phyloP scores from a whole-genome alignment of 2,113 vertebrate species.

The Pleuronectes platessa region DNA sequence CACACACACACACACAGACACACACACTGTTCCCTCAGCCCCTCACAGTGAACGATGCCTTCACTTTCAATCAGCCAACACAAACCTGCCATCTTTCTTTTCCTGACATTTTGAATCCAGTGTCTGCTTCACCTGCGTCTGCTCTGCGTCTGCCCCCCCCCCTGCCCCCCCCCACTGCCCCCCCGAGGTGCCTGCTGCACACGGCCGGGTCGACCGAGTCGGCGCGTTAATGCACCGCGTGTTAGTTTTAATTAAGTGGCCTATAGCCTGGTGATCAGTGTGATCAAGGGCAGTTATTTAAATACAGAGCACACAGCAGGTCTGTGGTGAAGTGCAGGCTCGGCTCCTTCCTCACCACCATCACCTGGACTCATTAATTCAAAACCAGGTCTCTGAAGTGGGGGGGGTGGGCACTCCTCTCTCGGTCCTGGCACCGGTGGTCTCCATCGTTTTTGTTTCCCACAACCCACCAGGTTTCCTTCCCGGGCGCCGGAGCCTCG shows the following conservation, averaged over 20 bases:
- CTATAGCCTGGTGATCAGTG: constrained; percentile 67
- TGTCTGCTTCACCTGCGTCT: constrained; percentile 55
- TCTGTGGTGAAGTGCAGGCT: constrained; percentile 55
- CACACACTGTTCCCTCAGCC: not conserved
- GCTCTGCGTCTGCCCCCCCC: not conserved
- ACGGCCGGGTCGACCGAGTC: constrained; percentile 47
- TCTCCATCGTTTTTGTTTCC: constrained; percentile 30
- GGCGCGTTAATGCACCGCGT: constrained; percentile 55
- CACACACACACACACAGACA: constrained; percentile 25
- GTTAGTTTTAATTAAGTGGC: constrained; percentile 74
- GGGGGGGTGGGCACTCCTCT: too few species aligned
- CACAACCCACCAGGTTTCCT: constrained; percentile 41
- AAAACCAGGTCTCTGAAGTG: constrained; percentile 37
- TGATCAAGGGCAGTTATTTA: constrained; percentile 64
- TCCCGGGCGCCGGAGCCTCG: constrained; percentile 26
- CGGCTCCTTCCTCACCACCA: not conserved
- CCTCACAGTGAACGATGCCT: constrained; percentile 57
- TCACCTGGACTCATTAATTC: constrained; percentile 74
- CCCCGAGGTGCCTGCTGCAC: constrained; percentile 41
- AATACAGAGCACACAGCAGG: constrained; percentile 50
- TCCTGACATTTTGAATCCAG: constrained; percentile 71
- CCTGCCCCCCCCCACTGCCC: not conserved
- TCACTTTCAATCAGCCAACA: constrained; percentile 66
- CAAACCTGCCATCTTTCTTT: constrained; percentile 57
- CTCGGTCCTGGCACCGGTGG: constrained; percentile 56